Conservation (phyloP, 1,140 invertebrate genomes). For the Harlomillsia oculata region DNA sequence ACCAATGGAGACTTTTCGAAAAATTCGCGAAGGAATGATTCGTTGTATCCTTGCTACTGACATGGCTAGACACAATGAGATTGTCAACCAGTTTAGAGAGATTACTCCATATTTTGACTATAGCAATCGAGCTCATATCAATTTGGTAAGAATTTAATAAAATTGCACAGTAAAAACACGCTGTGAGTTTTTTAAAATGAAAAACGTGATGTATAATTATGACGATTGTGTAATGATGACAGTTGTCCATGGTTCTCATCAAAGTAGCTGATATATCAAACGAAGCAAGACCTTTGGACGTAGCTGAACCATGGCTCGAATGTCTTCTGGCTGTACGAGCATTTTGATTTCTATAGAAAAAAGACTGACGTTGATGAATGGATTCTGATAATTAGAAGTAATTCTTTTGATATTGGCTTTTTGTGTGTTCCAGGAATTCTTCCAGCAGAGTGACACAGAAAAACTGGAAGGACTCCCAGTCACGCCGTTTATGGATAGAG, state of each 20-base stretch:
- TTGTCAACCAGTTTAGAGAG: constrained; percentile 65
- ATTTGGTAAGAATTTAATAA: constrained; percentile 53
- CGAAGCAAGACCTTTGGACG: constrained; percentile 71
- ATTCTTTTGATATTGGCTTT: too few relatives aligned
- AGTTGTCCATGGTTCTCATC: constrained; percentile 76
- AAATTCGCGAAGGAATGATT: constrained; percentile 68
- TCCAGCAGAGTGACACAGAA: constrained; percentile 72
- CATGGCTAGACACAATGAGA: constrained; percentile 76
- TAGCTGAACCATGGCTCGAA: constrained; percentile 76
- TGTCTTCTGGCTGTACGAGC: constrained; percentile 50
- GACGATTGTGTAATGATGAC: constrained; percentile 27
- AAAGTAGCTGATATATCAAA: constrained; percentile 83
- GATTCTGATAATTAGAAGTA: too few relatives aligned
- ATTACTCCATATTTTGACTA: constrained; percentile 62
- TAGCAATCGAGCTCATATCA: constrained; percentile 61
- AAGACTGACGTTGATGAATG: too few relatives aligned
- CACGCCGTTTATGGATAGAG: constrained; percentile 81
- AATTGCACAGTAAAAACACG: not conserved
- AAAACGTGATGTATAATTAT: too few relatives aligned
- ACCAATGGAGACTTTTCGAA: constrained; percentile 50
- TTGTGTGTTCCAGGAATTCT: constrained; percentile 57
- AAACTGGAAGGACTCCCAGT: constrained; percentile 74
- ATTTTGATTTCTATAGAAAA: too few relatives aligned
- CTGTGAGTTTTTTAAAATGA: too few relatives aligned
- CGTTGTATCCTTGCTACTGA: constrained; percentile 74